These are phyloP conservation scores for Apomyelois bistriatella DNA, from an alignment of 2,888 invertebrate genomes.

Conservation along the genomic window DNA sequence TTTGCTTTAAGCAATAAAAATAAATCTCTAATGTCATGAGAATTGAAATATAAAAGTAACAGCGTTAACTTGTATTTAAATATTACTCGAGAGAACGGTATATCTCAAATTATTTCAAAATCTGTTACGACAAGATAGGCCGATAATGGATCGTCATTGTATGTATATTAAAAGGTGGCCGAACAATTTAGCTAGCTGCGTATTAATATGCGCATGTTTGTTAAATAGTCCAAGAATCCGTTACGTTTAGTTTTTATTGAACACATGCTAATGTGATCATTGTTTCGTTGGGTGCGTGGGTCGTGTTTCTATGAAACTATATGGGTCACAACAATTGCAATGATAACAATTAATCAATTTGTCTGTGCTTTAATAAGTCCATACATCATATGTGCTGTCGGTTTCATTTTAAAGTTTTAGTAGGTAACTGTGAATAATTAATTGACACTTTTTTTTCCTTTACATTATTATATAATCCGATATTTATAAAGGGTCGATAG, in stretches of 20 bases:
- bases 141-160: constrained; percentile 56
- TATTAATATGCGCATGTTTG: constrained; percentile 39
- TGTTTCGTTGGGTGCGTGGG: constrained; percentile 52
- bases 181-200: constrained; percentile 27
- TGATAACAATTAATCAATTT: constrained; percentile 10
- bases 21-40: no score
- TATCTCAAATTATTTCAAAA: neutral
- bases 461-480: no score
- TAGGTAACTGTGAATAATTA: no score
- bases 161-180: constrained; percentile 56
- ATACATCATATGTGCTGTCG: neutral
- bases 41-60: no score
- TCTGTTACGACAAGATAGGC: constrained; percentile 28
- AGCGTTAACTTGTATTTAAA: no score
- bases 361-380: constrained; percentile 1
- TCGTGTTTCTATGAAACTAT: constrained; percentile 28
- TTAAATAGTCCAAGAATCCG: constrained; percentile 38
- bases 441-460: no score
- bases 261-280: constrained; percentile 42
- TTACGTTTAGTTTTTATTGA: constrained; percentile 30
- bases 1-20: no score
- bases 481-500: no score
- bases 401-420: no score
- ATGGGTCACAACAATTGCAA: constrained; percentile 7
- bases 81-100: neutral